These are phyloP conservation scores for Cricetomys ansorgei DNA, from an alignment of 2,113 vertebrate genomes.

Conservation along the genomic window DNA sequence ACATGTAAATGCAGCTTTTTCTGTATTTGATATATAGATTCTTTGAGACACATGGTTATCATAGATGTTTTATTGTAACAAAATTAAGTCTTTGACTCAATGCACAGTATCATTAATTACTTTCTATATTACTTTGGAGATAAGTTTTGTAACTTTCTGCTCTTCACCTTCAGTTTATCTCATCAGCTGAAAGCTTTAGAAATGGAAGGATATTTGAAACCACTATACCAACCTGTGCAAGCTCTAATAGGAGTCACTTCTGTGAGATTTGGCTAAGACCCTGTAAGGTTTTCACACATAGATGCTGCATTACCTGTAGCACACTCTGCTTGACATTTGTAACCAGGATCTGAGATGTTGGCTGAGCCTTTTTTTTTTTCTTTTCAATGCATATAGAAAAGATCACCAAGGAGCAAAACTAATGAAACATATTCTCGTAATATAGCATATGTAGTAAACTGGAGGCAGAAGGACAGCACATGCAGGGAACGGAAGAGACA, in stretches of 20 bases:
- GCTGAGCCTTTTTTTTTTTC: background rate
- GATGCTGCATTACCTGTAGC: background rate
- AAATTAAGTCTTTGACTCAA: background rate
- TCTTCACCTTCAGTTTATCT: background rate
- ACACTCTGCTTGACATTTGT: background rate
- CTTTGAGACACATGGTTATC: background rate
- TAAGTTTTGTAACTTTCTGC: background rate
- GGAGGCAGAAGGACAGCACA: background rate
- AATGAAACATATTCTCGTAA: background rate
- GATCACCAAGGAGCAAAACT: background rate
- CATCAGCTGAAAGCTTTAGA: background rate
- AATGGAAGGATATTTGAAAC: background rate
- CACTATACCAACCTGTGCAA: background rate
- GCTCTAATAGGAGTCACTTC: background rate
- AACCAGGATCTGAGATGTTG: background rate
- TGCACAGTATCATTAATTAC: background rate
- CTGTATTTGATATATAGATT: background rate
- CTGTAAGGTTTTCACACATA: background rate
- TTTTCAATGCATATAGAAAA: background rate
- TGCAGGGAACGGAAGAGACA: background rate
- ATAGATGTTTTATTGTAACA: background rate
- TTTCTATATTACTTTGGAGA: background rate
- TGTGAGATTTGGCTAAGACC: no score
- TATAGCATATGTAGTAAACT: no score
- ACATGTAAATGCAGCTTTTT: background rate